A percentile compares a stretch with the other conserved stretches of the same genome.
Conservation (phyloP, 1,140 invertebrate genomes). For the Brachionus asplanchnoidis region DNA sequence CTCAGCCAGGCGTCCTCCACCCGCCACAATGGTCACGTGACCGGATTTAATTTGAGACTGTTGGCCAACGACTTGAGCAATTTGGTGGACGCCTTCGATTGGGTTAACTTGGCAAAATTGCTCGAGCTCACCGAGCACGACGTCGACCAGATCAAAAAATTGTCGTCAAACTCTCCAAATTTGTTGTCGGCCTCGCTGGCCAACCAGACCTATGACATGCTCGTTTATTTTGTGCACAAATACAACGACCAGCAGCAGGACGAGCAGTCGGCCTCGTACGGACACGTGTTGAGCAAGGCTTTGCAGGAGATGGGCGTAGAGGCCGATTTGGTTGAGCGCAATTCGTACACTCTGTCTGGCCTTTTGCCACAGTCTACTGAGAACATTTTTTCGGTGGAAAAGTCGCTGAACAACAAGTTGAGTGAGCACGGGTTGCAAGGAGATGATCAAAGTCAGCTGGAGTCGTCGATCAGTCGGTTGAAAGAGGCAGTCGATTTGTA, state of each 20-base stretch:
- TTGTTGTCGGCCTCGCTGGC: background rate
- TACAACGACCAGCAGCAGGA: background rate
- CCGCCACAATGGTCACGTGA: background rate
- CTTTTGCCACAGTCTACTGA: background rate
- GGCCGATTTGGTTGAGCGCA: background rate
- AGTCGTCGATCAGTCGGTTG: background rate
- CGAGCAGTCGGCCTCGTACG: background rate
- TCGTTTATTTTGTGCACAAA: background rate
- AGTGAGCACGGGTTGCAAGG: background rate
- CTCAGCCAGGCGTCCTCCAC: background rate
- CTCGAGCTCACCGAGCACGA: background rate
- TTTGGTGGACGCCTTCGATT: background rate
- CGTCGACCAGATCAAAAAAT: background rate
- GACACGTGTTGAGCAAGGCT: background rate
- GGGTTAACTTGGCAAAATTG: constrained; percentile 23
- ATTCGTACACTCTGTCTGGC: background rate
- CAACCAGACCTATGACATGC: constrained; percentile 38
- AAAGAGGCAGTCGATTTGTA: background rate
- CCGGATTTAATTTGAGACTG: constrained; percentile 28
- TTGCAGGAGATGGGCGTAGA: background rate
- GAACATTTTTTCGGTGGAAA: constrained; percentile 33
- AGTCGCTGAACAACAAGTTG: constrained; percentile 24
- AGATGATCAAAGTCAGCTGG: background rate
- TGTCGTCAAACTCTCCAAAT: background rate
- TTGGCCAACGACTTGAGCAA: constrained; percentile 36